Base-by-base conservation (phyloP, 2,113 vertebrate species). In the Oryctolagus cuniculus region DNA sequence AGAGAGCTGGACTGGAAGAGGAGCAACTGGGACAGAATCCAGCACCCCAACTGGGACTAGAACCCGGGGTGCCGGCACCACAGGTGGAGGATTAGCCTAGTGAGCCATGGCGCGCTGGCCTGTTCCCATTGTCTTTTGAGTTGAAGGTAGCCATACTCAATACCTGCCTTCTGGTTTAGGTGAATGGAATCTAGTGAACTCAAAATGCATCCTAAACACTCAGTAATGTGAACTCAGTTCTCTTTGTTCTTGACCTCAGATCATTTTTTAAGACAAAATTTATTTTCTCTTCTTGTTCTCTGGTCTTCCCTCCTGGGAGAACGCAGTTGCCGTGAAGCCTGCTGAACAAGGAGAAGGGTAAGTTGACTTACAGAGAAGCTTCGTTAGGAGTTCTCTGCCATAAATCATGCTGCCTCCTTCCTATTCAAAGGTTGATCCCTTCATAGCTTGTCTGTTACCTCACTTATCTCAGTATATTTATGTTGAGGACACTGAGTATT, bases 231-330 rank as follows among this genome's bases (percentile, higher is more conserved):
- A 95, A 78, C 24, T 67, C 55, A 86, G 38, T 66, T 67, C 72
- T 44, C 55, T 66, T 90, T 92, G 31, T 94, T 93, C 13, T 90
- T 89, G 78, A 95, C 4, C 51, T 81, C 13, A 61, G 55, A 44
- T 84, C 6, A 86, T 89, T 92, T 87, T 64, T 79, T 29, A 17
- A 91, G 61, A 61, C 44, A 89, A 67, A 80, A 38, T 73, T 29
- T 83, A 38, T 31, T 77, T 83, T 79, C n/a, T 53, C 15, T 67
- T 63, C 72, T 72, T 80, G 10, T 58, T 36, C 34, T 89, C 44
- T 61, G 27, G n/a, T 44, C n/a, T 31, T 84, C 87, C 67, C 27
- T 90, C 36, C 51, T 19, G 10, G 19, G 29, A 92, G 10, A 24
- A 75, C 53, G 51, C 51, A 74, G 67, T 77, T 73, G 38, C 29